Evolutionary conservation across 2,113 vertebrate genomes (phyloP).

Genomic region (Cyanoramphus novaezelandiae): DNA sequence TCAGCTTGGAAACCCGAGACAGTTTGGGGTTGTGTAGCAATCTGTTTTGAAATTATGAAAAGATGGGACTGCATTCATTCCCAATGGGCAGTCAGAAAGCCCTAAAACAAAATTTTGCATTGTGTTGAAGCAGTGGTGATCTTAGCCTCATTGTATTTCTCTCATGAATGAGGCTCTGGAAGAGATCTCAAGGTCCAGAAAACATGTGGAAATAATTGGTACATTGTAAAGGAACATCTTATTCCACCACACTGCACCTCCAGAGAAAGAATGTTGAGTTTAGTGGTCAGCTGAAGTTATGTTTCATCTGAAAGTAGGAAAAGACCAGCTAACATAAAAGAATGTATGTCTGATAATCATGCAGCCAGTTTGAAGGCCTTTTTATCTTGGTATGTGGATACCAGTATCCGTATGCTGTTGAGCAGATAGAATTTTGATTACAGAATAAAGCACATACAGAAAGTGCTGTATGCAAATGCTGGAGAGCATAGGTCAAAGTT

Average conservation of each 20-base stretch:
- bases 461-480: conserved; percentile 57
- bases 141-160: background rate
- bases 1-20: background rate
- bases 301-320: conserved; percentile 12
- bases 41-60: background rate
- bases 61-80: background rate
- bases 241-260: background rate
- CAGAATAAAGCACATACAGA: conserved; percentile 23
- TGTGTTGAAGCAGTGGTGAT: background rate
- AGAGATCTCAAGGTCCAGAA: background rate
- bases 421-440: conserved; percentile 47
- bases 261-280: background rate
- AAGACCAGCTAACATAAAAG: conserved; percentile 4
- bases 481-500: conserved; percentile 58
- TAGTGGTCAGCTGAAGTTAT: background rate
- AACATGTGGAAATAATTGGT: conserved; percentile 1
- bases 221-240: background rate
- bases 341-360: background rate
- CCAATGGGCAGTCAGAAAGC: background rate
- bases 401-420: background rate
- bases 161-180: background rate
- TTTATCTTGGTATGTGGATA: background rate
- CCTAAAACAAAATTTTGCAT: background rate
- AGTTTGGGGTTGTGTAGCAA: background rate
- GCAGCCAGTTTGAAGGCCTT: background rate